Percentiles rank a stretch among this genome's conserved stretches.
phyloP scores from a whole-genome alignment of 2,797 vertebrate species.

The Gymnodraco acuticeps region DNA sequence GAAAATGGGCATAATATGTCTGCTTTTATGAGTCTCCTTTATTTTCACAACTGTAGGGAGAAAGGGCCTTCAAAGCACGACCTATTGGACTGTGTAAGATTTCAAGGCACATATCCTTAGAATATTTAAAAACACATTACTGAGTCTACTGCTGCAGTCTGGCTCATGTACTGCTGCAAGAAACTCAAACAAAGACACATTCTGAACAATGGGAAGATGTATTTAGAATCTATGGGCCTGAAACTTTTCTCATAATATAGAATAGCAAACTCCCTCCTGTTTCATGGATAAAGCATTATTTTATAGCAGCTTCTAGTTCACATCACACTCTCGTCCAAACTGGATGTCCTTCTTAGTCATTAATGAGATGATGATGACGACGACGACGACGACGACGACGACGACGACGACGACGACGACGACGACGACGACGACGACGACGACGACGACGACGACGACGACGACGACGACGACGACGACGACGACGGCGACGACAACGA shows the following conservation, averaged over 20 bases:
- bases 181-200: slow-evolving; percentile 18
- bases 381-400: too few relatives aligned
- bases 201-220: slow-evolving; percentile 7
- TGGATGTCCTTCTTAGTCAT: slow-evolving; percentile 45
- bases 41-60: slow-evolving; percentile 43
- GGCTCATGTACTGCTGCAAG: background rate
- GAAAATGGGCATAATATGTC: too few relatives aligned
- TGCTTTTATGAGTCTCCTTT: slow-evolving; percentile 27
- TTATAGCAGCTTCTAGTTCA: slow-evolving; percentile 43
- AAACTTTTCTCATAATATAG: slow-evolving; percentile 14
- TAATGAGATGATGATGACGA: too few relatives aligned
- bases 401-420: too few relatives aligned
- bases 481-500: too few relatives aligned
- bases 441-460: too few relatives aligned
- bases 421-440: too few relatives aligned
- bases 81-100: slow-evolving; percentile 15
- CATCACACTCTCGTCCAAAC: slow-evolving; percentile 28
- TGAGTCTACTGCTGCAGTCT: background rate
- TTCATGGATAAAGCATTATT: slow-evolving; percentile 43
- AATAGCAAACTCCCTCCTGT: slow-evolving; percentile 14
- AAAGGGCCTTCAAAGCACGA: slow-evolving; percentile 5
- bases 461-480: too few relatives aligned
- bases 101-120: background rate
- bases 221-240: slow-evolving; percentile 7
- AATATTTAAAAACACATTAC: background rate